phyloP scores from a whole-genome alignment of 2,888 invertebrate genomes.

The Caenorhabditis drosophilae region DNA sequence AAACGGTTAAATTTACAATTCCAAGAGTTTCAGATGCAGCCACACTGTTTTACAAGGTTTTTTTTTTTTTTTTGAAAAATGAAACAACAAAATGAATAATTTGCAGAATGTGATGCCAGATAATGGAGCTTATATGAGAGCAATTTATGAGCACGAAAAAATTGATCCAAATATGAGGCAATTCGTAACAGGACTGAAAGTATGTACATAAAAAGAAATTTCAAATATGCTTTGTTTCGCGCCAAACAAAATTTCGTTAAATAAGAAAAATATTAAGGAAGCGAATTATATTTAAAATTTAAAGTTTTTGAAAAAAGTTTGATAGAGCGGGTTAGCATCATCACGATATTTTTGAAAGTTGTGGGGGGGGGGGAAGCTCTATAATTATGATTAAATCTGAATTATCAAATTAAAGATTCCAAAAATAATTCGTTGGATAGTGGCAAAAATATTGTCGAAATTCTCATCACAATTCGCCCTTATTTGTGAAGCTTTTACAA shows the following conservation, averaged over 20 bases:
- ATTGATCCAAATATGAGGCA: conserved; percentile 58
- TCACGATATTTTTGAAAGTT: too few species aligned
- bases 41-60: conserved; percentile 45
- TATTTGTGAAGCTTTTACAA: conserved; percentile 41
- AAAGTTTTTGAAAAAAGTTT: too few species aligned
- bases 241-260: too few species aligned
- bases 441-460: conserved; percentile 31
- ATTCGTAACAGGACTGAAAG: conserved; percentile 27
- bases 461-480: conserved; percentile 54
- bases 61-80: conserved; percentile 3
- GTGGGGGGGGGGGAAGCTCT: too few species aligned
- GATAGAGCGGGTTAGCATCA: too few species aligned
- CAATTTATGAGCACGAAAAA: conserved; percentile 56
- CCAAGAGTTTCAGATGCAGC: conserved; percentile 47
- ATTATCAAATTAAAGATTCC: too few species aligned
- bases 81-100: neutral
- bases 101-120: conserved; percentile 59
- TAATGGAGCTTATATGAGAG: conserved; percentile 53
- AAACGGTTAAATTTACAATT: conserved; percentile 55
- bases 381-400: too few species aligned
- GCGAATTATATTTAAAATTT: too few species aligned
- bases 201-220: too few species aligned
- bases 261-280: too few species aligned
- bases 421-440: conserved; percentile 46
- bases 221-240: too few species aligned